phyloP scores from a whole-genome alignment of 2,888 invertebrate genomes.

The Heliconius sara region DNA sequence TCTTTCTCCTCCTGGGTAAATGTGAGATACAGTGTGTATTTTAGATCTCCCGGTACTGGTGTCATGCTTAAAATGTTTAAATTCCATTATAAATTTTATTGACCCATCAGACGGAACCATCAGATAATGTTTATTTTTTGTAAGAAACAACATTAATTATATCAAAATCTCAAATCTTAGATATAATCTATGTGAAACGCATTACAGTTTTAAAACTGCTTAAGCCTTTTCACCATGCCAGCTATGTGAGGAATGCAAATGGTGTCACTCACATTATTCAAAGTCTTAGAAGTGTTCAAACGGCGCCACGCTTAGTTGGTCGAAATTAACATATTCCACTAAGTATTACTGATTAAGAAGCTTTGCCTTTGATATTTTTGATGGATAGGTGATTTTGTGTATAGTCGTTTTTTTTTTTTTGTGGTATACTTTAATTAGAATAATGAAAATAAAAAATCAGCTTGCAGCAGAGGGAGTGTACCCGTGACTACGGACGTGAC shows the following conservation, averaged over 20 bases:
- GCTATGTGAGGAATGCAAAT: conserved; percentile 39
- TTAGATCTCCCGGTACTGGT: no score
- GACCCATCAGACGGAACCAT: not conserved
- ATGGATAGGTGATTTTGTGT: conserved; percentile 13
- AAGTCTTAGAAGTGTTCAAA: conserved; percentile 41
- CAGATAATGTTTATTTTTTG: not conserved
- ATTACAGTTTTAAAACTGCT: conserved; percentile 18
- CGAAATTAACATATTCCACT: conserved; percentile 35
- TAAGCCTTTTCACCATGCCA: conserved; percentile 32
- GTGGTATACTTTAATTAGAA: not conserved
- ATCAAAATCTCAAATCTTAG: not conserved
- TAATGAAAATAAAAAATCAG: not conserved
- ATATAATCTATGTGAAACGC: not conserved
- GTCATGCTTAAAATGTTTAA: no score
- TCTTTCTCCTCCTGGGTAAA: no score
- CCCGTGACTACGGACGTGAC: no score
- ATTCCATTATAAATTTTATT: not conserved
- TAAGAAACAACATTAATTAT: not conserved
- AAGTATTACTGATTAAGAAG: conserved; percentile 26
- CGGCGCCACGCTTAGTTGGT: conserved; percentile 37
- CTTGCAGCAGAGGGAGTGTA: no score
- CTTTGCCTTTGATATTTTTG: conserved; percentile 21
- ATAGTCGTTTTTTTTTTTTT: not conserved
- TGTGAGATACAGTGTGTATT: no score
- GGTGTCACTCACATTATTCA: conserved; percentile 45